Base-by-base conservation (phyloP, 1,140 invertebrate genomes). In the Chironomus tepperi region DNA sequence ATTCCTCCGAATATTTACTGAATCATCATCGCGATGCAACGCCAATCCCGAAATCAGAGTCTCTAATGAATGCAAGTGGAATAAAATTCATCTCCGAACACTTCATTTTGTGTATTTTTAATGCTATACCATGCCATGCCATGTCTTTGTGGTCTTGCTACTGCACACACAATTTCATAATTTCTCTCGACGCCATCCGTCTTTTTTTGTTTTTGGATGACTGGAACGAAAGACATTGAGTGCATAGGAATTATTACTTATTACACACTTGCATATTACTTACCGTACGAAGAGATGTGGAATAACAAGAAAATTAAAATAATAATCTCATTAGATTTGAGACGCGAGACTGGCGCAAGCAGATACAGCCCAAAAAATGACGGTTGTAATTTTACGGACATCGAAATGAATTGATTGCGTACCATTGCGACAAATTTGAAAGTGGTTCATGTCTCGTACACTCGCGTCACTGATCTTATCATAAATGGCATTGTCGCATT, bases 401-500 rank as follows among this genome's bases (percentile, higher is more conserved):
- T 57, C 47, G 12, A 57, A 57, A 47, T 47, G 43, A 47, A 47
- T 57, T 57, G 47, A 57, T 57, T 57, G 47, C n/a, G 47, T 12
- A 5, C n/a, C 47, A 15, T n/a, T 57, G 12, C n/a, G 47, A 57
- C 47, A 57, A n/a, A 57, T 57, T 57, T 57, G 47, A 57, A 57
- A 57, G 47, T 57, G 8, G 47, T 57, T 57, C 47, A 57, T 12
- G 47, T 57, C 47, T 57, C 24, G 10, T 57, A 57, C 47, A 12
- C 47, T n/a, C n/a, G 47, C 12, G 12, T n/a, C 47, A 15, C 47
- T 57, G 47, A 57, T 57, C 47, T 57, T 57, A 57, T 57, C 47
- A 57, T 57, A 57, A 57, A 57, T 57, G 47, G 47, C 47, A 57
- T 57, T 57, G 47, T 57, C 47, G 47, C 47, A 57, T 57, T 57